Base-by-base conservation (phyloP, 2,797 vertebrate species). In the Dromococcyx pavoninus region DNA sequence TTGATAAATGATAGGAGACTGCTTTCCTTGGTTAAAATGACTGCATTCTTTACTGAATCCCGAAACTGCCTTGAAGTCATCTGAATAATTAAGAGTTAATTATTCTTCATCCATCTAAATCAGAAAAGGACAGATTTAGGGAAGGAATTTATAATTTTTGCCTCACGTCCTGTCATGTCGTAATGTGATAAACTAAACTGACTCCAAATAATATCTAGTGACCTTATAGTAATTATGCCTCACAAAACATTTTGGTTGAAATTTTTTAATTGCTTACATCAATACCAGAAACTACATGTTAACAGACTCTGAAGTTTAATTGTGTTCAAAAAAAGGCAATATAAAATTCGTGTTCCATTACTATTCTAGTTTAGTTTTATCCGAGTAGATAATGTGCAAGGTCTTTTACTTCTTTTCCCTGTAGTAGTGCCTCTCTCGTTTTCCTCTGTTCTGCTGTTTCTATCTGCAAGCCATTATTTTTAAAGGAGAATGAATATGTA, bases 31-130 rank as follows among this genome's bases (percentile, higher is more conserved):
- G 98, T 98, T 98, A 98, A 98, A 98, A 98, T 97, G 96, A 98
- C 98, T 98, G 98, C 98, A 98, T 98, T 98, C 98, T 99, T 99
- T 98, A 98, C 98, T 98, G 98, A 98, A 98, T 99, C 98, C 98
- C 98, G 98, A 99, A 98, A 98, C 98, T 99, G 99, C 99, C 99
- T 99, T 98, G 94, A 99, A 99, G 99, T 99, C 99, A 99, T 99
- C 98, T 99, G 99, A 99, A 99, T 99, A 99, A 99, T 99, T 99
- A 99, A 99, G 98, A 99, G 98, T 99, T 99, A 99, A 99, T 99
- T 99, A 99, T 99, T 99, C 99, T 99, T 99, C 99, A 99, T 99
- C 99, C 99, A 99, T 99, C 99, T 99, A 99, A 99, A 99, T 99
- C 99, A 99, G 98, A 99, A 99, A 98, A 98, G 98, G 98, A 99